These are phyloP conservation scores for Trissolcus japonicus DNA, from an alignment of 2,888 invertebrate species.

Conservation along the genomic window DNA sequence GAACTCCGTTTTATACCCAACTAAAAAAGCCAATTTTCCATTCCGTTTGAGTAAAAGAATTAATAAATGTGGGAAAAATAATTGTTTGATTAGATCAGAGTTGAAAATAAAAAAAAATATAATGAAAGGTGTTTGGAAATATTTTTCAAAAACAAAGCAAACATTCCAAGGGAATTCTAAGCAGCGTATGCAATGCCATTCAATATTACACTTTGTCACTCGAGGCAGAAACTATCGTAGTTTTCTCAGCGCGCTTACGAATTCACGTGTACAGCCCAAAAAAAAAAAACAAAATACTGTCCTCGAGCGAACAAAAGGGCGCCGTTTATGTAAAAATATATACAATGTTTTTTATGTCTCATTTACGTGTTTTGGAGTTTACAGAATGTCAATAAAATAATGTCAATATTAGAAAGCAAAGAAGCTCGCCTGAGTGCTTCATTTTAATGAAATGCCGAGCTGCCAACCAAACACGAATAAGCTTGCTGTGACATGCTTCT, in stretches of 20 bases:
- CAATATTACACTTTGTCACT: slow-evolving; percentile 34
- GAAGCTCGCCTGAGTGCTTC: slow-evolving; percentile 37
- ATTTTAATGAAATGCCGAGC: slow-evolving; percentile 41
- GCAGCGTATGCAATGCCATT: slow-evolving; percentile 24
- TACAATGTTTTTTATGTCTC: slow-evolving; percentile 37
- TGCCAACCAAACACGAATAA: slow-evolving; percentile 25
- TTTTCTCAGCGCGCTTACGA: slow-evolving; percentile 30
- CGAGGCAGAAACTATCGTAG: slow-evolving; percentile 27
- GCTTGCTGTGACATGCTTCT: slow-evolving; percentile 1
- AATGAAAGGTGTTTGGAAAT: too few relatives aligned
- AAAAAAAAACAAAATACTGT: slow-evolving; percentile 30
- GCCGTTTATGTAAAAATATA: slow-evolving; percentile 5
- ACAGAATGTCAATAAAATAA: slow-evolving; percentile 53
- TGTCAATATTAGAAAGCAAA: slow-evolving; percentile 36
- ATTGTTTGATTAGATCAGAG: too few relatives aligned
- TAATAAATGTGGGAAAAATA: too few relatives aligned
- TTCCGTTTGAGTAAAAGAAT: too few relatives aligned
- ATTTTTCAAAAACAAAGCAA: too few relatives aligned
- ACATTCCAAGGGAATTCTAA: neutral
- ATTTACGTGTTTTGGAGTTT: slow-evolving; percentile 39
- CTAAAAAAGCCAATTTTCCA: too few relatives aligned
- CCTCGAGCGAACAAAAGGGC: slow-evolving; percentile 28
- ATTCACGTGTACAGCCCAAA: slow-evolving; percentile 14
- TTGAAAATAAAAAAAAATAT: too few relatives aligned
- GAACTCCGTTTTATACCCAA: too few relatives aligned